These are phyloP conservation scores for Dugesia japonica DNA, from an alignment of 2,888 invertebrate genomes.

Conservation along the genomic window DNA sequence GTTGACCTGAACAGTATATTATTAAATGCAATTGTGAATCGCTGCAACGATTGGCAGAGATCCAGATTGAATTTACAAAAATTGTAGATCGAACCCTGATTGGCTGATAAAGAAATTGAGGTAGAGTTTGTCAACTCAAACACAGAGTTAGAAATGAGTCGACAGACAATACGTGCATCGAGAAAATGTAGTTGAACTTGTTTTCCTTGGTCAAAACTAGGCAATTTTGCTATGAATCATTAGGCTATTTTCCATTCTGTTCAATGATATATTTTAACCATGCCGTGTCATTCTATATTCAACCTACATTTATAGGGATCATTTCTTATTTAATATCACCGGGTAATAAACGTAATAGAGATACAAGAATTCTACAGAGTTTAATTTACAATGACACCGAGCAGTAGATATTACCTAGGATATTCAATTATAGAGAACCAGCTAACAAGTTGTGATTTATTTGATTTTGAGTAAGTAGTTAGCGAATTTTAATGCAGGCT, in stretches of 20 bases:
- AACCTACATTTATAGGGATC: too few species aligned
- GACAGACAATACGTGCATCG: background rate
- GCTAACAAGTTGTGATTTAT: too few species aligned
- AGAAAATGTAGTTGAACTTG: constrained; percentile 14
- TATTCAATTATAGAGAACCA: too few species aligned
- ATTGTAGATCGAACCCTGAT: background rate
- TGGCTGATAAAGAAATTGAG: background rate
- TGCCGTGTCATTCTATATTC: too few species aligned
- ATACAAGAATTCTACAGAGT: too few species aligned
- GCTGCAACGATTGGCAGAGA: constrained; percentile 20
- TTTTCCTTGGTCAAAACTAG: background rate
- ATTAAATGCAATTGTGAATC: background rate
- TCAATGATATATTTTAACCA: too few species aligned
- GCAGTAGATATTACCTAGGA: too few species aligned
- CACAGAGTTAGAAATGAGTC: background rate
- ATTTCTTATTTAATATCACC: too few species aligned
- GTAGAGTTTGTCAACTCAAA: background rate
- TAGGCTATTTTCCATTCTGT: background rate
- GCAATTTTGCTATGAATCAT: background rate
- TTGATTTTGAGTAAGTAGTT: too few species aligned
- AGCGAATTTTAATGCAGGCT: too few species aligned
- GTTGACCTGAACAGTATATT: background rate
- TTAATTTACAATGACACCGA: too few species aligned
- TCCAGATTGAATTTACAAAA: background rate
- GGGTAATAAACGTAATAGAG: too few species aligned